Evolutionary conservation across 2,113 vertebrate species (phyloP).

Genomic region (Chlamydotis undulata): DNA sequence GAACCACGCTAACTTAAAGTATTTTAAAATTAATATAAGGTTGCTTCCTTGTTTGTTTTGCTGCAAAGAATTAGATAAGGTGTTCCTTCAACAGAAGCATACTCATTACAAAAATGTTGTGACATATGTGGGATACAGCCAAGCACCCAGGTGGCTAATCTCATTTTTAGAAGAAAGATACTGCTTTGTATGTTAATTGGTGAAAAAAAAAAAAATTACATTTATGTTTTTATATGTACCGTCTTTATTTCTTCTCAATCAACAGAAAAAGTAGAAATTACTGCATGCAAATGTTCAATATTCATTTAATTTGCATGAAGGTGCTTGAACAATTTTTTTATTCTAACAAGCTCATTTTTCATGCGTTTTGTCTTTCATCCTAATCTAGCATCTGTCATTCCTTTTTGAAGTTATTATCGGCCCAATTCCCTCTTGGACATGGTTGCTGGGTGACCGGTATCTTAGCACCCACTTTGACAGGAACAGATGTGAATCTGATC

Average conservation of each 20-base stretch:
- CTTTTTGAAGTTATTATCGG: slow-evolving; percentile 99
- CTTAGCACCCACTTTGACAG: slow-evolving; percentile 99
- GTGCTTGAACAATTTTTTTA: slow-evolving; percentile 96
- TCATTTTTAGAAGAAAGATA: slow-evolving; percentile 85
- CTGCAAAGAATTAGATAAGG: slow-evolving; percentile 64
- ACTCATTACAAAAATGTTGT: slow-evolving; percentile 76
- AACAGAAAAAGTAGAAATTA: slow-evolving; percentile 83
- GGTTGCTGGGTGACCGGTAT: slow-evolving; percentile 99
- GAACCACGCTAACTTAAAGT: slow-evolving; percentile 57
- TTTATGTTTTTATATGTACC: slow-evolving; percentile 68
- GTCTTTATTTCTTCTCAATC: slow-evolving; percentile 79
- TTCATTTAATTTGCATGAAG: slow-evolving; percentile 97
- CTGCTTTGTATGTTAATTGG: slow-evolving; percentile 84
- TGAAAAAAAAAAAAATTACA: slow-evolving; percentile 71
- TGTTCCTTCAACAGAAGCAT: slow-evolving; percentile 66
- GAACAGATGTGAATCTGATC: slow-evolving; percentile 99
- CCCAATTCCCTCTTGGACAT: slow-evolving; percentile 98
- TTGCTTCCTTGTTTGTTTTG: slow-evolving; percentile 69
- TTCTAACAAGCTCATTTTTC: slow-evolving; percentile 97
- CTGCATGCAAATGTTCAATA: slow-evolving; percentile 82
- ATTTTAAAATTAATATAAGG: slow-evolving; percentile 63
- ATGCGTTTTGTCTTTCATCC: slow-evolving; percentile 92
- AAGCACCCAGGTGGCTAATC: slow-evolving; percentile 94
- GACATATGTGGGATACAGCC: slow-evolving; percentile 85
- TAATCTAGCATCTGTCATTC: slow-evolving; percentile 99